Evolutionary conservation across 2,113 vertebrate species (phyloP), one percentile per base, ranked within the genome.

Genomic region (Pygoscelis adeliae): DNA sequence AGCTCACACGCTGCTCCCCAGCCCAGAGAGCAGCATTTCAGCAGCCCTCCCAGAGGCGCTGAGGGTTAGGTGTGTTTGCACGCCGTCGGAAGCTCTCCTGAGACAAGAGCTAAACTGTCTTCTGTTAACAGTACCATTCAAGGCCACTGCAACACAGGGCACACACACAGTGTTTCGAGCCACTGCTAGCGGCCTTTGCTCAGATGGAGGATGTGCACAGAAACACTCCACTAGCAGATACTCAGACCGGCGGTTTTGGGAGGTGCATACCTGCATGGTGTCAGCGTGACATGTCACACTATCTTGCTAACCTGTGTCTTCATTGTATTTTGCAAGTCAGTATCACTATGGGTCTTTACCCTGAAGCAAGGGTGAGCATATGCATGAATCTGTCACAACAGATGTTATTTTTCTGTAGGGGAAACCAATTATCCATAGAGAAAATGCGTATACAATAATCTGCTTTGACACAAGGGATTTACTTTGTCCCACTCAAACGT

Each of bases 391-490:
- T 46, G 25, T 90, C 93, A 70, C 92, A 38, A 62, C 49, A 74
- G 71, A 52, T 34, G 10, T 14, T 52, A 9, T 47, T 79, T 83
- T 90, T 49, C 89, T 91, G 50, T 27, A 84, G 71, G 83, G 88
- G 47, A 90, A 78, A 93, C 94, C 96, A 94, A 89, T 93, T 83
- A 84, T n/a, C 89, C 47, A 5, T 12, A 46, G 83, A 76, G 74
- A 90, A 97, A 94, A 85, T 6, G 70, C 5, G 0, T 80, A 36
- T 83, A 19, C 16, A 49, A 91, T 95, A 96, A 96, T 93, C 93
- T 95, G 50, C 88, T 90, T 70, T 95, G 90, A 66, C 88, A 89
- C 81, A 27, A 97, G 85, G 70, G 83, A 97, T 95, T 95, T 94
- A 56, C 62, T 96, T 63, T 32, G 86, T 96, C 89, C 97, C 86